Evolutionary conservation across 2,113 vertebrate species (phyloP).

Genomic region (Rhabdornis inornatus): DNA sequence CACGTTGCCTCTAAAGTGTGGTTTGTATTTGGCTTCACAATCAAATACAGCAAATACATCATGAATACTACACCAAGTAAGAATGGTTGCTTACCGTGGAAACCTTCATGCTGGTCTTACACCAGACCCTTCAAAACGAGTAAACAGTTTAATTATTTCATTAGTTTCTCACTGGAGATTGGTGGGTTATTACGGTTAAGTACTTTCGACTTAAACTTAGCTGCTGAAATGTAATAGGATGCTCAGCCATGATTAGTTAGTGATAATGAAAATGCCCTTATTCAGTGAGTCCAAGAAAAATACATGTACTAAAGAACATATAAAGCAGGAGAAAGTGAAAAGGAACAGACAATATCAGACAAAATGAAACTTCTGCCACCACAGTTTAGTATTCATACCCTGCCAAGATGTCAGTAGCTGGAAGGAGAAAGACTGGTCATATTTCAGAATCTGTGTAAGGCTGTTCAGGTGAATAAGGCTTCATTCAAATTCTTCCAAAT

Average conservation of each 20-base stretch:
- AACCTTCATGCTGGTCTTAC: not conserved
- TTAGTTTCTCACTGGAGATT: not conserved
- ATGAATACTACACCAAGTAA: not conserved
- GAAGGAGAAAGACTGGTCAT: not conserved
- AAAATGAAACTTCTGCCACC: not conserved
- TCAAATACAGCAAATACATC: not conserved
- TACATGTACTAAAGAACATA: not conserved
- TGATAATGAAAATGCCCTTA: not conserved
- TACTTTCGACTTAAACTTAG: not conserved
- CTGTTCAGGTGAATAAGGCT: not conserved
- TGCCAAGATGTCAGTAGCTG: not conserved
- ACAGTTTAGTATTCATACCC: not conserved
- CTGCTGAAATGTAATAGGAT: not conserved
- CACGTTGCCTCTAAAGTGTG: rapidly evolving
- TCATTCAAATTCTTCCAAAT: not conserved
- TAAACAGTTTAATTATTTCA: not conserved
- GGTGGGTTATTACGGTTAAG: not conserved
- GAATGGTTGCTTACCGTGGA: not conserved
- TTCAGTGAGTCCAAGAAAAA: not conserved
- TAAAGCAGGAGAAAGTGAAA: not conserved
- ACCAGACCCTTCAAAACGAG: not conserved
- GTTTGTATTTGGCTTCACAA: not conserved
- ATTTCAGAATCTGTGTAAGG: not conserved
- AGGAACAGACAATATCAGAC: not conserved
- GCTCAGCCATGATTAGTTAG: not conserved